These are phyloP conservation scores for Heliconius himera DNA, from an alignment of 1,140 invertebrate species.

Conservation along the genomic window DNA sequence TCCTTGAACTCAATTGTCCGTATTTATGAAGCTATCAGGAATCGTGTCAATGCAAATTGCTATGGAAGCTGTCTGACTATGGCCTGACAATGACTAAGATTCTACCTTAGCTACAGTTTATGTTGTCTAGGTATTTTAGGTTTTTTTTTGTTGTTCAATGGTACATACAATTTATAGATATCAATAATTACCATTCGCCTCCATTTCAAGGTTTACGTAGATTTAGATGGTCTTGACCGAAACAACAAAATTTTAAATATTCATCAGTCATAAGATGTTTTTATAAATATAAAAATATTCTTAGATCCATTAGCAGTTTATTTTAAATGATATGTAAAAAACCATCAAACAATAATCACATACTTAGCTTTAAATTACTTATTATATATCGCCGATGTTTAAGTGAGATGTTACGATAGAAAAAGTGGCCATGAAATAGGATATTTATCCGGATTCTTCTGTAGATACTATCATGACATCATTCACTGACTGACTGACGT, in stretches of 20 bases:
- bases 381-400: constrained; percentile 34
- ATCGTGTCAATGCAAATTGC: constrained; percentile 74
- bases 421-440: constrained; percentile 74
- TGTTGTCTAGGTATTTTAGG: not conserved
- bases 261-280: not conserved
- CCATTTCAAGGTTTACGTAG: constrained; percentile 41
- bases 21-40: constrained; percentile 76
- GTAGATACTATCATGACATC: constrained; percentile 62
- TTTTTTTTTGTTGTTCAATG: constrained; percentile 22
- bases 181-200: constrained; percentile 39
- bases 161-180: constrained; percentile 33
- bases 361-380: not conserved
- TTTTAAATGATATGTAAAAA: not conserved
- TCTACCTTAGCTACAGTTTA: constrained; percentile 13
- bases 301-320: not conserved
- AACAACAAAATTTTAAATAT: constrained; percentile 17
- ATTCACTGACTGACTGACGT: constrained; percentile 69
- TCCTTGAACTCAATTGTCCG: constrained; percentile 79
- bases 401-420: constrained; percentile 63
- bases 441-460: constrained; percentile 74
- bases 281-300: constrained; percentile 15
- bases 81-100: constrained; percentile 51
- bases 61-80: constrained; percentile 57
- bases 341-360: not conserved
- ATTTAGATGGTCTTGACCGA: constrained; percentile 43